A percentile compares a stretch with the other conserved stretches of the same genome.
phyloP scores from a whole-genome alignment of 2,888 invertebrate genomes.

The Athrips mouffetella region DNA sequence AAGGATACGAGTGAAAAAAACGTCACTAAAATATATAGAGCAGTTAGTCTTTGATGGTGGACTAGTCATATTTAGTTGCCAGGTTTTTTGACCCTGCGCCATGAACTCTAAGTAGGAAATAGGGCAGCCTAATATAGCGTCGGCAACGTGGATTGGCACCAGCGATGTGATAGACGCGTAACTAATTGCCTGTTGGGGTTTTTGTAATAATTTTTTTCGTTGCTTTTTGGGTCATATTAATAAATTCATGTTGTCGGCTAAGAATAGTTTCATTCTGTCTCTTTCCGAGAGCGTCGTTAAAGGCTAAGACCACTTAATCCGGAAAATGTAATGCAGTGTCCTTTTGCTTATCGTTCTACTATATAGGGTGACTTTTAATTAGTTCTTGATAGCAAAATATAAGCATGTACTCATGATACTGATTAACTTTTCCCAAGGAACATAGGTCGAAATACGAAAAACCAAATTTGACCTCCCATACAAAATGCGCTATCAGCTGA shows the following conservation, averaged over 20 bases:
- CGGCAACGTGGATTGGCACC: conserved; percentile 2
- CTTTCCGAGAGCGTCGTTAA: too few relatives aligned
- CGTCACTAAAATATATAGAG: conserved; percentile 14
- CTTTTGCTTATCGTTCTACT: too few relatives aligned
- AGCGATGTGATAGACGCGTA: not conserved
- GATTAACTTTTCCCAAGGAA: too few relatives aligned
- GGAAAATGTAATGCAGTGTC: too few relatives aligned
- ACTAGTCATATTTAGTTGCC: not conserved
- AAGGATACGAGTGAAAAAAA: too few relatives aligned
- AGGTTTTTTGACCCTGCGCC: conserved; percentile 55
- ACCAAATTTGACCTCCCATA: too few relatives aligned
- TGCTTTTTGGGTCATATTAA: not conserved
- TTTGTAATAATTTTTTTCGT: not conserved
- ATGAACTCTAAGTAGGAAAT: conserved; percentile 57
- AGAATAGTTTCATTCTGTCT: not conserved
- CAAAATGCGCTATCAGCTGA: too few relatives aligned
- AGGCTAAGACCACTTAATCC: too few relatives aligned
- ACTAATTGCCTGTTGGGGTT: not conserved
- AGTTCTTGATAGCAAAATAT: too few relatives aligned
- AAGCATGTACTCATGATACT: too few relatives aligned
- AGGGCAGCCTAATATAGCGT: conserved; percentile 20
- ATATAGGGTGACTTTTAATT: too few relatives aligned
- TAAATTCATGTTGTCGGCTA: not conserved
- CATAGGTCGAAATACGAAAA: too few relatives aligned
- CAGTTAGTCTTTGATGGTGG: conserved; percentile 33